Evolutionary conservation across 1,140 invertebrate species (phyloP).

Genomic region (Leptopilina boulardi): DNA sequence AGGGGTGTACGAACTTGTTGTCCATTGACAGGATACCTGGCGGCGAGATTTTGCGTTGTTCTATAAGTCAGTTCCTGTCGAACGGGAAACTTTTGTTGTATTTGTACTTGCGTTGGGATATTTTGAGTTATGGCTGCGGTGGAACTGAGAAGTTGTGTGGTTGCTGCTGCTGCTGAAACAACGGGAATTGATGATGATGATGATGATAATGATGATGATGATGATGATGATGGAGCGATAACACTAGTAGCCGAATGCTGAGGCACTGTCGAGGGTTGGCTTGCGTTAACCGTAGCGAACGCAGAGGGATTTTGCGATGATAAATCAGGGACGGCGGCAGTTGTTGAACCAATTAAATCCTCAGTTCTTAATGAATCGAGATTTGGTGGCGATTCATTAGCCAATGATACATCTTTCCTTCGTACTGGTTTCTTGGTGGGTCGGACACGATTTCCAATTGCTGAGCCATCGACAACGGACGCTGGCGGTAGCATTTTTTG

Average conservation of each 20-base stretch:
- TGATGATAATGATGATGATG: no score
- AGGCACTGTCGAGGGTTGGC: slow-evolving; percentile 71
- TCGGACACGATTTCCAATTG: slow-evolving; percentile 70
- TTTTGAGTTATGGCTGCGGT: slow-evolving; percentile 21
- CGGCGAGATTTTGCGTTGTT: slow-evolving; percentile 62
- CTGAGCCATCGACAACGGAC: slow-evolving; percentile 69
- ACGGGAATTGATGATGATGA: neutral
- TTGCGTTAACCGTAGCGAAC: slow-evolving; percentile 70
- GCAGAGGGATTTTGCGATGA: slow-evolving; percentile 67
- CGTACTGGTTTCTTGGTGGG: slow-evolving; percentile 72
- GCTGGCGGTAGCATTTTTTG: slow-evolving; percentile 76
- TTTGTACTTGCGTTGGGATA: slow-evolving; percentile 73
- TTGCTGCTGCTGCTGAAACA: slow-evolving; percentile 41
- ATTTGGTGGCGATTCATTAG: slow-evolving; percentile 67
- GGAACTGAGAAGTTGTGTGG: slow-evolving; percentile 43
- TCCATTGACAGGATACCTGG: slow-evolving; percentile 69
- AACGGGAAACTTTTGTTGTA: slow-evolving; percentile 71
- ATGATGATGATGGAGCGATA: slow-evolving; percentile 31
- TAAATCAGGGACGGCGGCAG: slow-evolving; percentile 57
- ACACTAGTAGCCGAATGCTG: slow-evolving; percentile 58
- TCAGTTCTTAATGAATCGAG: slow-evolving; percentile 69
- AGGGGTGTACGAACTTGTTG: slow-evolving; percentile 67
- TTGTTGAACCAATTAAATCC: slow-evolving; percentile 65
- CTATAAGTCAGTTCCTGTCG: slow-evolving; percentile 68
- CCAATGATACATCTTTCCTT: slow-evolving; percentile 69